A percentile compares a stretch with the other conserved stretches of the same genome.
phyloP scores from a whole-genome alignment of 2,797 vertebrate species.

The Hemibagrus guttatus region DNA sequence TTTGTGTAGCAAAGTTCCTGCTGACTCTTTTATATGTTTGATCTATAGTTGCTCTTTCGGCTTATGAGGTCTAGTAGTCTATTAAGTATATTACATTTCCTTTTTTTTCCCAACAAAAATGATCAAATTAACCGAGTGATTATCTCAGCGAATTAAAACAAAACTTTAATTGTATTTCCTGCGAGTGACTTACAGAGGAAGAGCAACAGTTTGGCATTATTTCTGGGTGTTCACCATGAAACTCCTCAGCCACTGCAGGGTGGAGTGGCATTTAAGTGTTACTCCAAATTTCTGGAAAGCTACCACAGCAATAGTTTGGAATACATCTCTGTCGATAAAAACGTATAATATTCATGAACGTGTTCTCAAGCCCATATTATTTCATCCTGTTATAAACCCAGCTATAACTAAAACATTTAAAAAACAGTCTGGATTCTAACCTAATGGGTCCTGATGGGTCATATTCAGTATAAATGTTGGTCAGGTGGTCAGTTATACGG shows the following conservation, averaged over 20 bases:
- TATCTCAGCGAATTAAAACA: slow-evolving; percentile 60
- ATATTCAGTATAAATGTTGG: neutral
- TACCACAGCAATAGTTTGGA: neutral
- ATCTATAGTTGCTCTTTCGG: neutral
- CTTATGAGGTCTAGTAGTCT: slow-evolving; percentile 3
- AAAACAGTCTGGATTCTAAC: neutral
- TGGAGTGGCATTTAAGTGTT: slow-evolving; percentile 8
- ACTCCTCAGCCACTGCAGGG: slow-evolving; percentile 49
- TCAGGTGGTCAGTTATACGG: neutral
- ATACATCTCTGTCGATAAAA: neutral
- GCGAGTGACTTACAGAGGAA: slow-evolving; percentile 56
- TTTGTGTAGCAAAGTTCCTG: neutral
- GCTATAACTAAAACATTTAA: neutral
- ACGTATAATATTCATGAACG: neutral
- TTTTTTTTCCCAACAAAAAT: slow-evolving; percentile 27
- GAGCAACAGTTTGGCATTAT: slow-evolving; percentile 64
- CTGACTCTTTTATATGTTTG: neutral
- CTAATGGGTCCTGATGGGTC: too few relatives aligned
- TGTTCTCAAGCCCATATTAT: neutral
- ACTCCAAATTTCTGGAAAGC: slow-evolving; percentile 10
- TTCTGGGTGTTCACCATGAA: slow-evolving; percentile 72
- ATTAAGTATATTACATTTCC: slow-evolving; percentile 31
- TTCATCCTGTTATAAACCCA: neutral
- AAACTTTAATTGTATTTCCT: slow-evolving; percentile 73
- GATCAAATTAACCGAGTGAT: slow-evolving; percentile 62